Percentiles rank a stretch among this genome's conserved stretches.
phyloP scores from a whole-genome alignment of 2,888 invertebrate species.

The Neoscelio sp. region DNA sequence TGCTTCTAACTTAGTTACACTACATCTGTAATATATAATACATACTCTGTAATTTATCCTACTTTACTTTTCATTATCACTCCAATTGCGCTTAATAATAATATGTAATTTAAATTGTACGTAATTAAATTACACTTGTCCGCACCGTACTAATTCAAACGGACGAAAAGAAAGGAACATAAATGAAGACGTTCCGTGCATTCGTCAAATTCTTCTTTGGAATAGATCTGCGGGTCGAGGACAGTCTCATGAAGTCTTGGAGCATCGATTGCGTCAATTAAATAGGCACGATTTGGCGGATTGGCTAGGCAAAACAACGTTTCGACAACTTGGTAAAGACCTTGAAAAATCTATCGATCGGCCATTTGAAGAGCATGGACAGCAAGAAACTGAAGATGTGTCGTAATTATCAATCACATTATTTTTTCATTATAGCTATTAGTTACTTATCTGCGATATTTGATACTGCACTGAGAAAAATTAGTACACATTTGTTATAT shows the following conservation, averaged over 20 bases:
- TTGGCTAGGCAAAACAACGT: constrained; percentile 86
- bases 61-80: constrained; percentile 6
- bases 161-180: constrained; percentile 81
- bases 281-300: constrained; percentile 85
- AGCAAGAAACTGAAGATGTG: constrained; percentile 69
- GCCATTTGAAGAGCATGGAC: constrained; percentile 72
- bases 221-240: constrained; percentile 85
- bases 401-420: constrained; percentile 47
- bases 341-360: constrained; percentile 79
- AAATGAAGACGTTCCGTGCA: constrained; percentile 84
- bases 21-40: no score
- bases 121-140: constrained; percentile 16
- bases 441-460: no score
- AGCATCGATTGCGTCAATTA: constrained; percentile 85
- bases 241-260: constrained; percentile 85
- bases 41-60: background rate
- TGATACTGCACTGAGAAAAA: no score
- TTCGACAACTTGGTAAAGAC: constrained; percentile 84
- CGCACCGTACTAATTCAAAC: constrained; percentile 10
- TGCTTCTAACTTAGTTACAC: no score
- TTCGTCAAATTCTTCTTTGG: constrained; percentile 86
- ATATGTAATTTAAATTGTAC: background rate
- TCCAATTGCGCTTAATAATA: background rate
- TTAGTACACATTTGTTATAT: no score
- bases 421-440: no score